Conservation (phyloP, 2,797 vertebrate species). For the Amblyraja radiata region DNA sequence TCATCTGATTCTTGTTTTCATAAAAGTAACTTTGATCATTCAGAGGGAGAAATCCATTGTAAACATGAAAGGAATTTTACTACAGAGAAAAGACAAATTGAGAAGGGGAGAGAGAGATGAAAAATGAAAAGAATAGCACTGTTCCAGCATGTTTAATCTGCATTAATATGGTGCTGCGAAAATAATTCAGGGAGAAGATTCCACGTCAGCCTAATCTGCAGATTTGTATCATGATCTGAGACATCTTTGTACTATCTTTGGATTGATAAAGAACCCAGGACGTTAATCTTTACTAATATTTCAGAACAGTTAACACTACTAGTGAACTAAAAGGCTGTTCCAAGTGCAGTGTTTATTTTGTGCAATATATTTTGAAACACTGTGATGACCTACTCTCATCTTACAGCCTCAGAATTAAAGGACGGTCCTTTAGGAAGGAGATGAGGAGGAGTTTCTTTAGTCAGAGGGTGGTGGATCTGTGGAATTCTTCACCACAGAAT, state of each 20-base stretch:
- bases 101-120: background rate
- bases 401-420: no score
- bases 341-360: background rate
- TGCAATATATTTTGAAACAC: background rate
- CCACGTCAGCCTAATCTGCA: conserved; percentile 10
- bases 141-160: background rate
- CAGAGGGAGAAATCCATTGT: background rate
- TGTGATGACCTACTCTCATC: background rate
- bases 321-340: background rate
- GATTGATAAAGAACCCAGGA: background rate
- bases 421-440: no score
- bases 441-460: no score
- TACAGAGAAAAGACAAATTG: background rate
- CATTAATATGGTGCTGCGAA: background rate
- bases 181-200: background rate
- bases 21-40: background rate
- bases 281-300: background rate
- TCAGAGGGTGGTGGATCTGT: no score
- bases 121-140: background rate
- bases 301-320: background rate
- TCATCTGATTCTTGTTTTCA: background rate
- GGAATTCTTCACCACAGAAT: no score
- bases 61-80: background rate
- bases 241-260: background rate
- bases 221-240: background rate